Evolutionary conservation across 2,113 vertebrate genomes (phyloP).

Genomic region (human (Homo sapiens)): DNA sequence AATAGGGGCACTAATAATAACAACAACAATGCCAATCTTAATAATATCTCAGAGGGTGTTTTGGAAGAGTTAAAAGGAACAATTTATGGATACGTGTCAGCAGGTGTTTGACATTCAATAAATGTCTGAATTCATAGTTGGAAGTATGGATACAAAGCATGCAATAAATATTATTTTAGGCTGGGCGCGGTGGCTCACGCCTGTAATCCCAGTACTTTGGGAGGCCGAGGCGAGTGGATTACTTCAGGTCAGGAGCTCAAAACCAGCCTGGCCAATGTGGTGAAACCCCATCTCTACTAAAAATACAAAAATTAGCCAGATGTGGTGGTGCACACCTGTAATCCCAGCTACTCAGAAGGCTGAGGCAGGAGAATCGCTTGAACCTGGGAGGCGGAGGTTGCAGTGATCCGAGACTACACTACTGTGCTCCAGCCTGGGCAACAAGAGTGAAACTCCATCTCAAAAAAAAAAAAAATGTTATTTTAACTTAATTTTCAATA

Average conservation of each 20-base stretch:
- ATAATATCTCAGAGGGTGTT: neutral
- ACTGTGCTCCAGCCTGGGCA: too few relatives aligned
- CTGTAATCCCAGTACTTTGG: neutral
- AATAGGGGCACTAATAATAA: neutral
- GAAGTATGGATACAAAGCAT: neutral
- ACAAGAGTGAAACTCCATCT: too few relatives aligned
- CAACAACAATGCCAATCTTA: neutral
- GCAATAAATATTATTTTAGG: neutral
- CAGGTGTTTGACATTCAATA: neutral
- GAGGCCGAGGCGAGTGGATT: neutral
- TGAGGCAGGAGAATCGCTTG: too few relatives aligned
- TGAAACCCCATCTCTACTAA: too few relatives aligned
- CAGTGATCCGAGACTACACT: too few relatives aligned
- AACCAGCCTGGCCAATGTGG: too few relatives aligned
- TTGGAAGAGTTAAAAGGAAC: neutral
- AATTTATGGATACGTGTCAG: neutral
- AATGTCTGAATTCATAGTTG: neutral
- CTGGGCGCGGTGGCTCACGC: neutral
- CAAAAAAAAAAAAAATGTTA: neutral
- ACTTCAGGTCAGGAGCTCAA: neutral
- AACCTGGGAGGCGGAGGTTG: too few relatives aligned
- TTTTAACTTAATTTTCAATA: conserved; percentile 10
- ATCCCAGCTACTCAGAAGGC: too few relatives aligned
- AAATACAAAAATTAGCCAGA: too few relatives aligned
- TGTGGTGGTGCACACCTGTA: too few relatives aligned